These are phyloP conservation scores for Beris chalybata DNA, from an alignment of 2,888 invertebrate species.

Conservation along the genomic window DNA sequence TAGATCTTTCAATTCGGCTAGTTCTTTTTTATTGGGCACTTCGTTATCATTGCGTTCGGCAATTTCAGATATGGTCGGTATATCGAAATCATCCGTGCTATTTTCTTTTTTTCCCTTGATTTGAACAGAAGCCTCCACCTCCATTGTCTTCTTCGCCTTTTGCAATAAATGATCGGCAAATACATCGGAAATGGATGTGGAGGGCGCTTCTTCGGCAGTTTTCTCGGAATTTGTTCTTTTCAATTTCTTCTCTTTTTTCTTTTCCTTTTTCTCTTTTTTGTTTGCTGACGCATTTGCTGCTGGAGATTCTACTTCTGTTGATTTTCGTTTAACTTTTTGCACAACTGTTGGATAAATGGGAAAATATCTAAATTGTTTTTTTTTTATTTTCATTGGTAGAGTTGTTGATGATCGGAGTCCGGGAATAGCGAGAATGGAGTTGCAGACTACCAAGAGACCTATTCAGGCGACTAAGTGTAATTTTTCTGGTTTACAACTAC, in stretches of 20 bases:
- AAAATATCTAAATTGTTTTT: constrained; percentile 3
- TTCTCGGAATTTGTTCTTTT: constrained; percentile 46
- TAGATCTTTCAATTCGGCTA: constrained; percentile 60
- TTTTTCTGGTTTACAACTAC: too few relatives aligned
- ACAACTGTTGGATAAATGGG: constrained; percentile 33
- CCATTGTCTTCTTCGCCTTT: constrained; percentile 52
- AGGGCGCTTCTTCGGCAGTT: constrained; percentile 39
- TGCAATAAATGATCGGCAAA: constrained; percentile 65
- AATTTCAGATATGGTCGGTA: constrained; percentile 58
- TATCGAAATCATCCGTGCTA: constrained; percentile 54
- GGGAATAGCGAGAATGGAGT: too few relatives aligned
- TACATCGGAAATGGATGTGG: constrained; percentile 63
- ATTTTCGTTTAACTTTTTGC: constrained; percentile 56
- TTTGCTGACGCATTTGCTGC: constrained; percentile 41
- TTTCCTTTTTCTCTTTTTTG: constrained; percentile 58
- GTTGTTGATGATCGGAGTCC: too few relatives aligned
- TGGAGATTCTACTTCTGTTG: constrained; percentile 45
- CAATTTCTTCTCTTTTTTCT: constrained; percentile 54
- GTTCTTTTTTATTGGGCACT: constrained; percentile 51
- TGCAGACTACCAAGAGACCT: too few relatives aligned
- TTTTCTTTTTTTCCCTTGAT: constrained; percentile 45
- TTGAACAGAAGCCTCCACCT: constrained; percentile 44
- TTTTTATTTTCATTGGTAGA: not conserved
- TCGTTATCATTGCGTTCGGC: constrained; percentile 33
- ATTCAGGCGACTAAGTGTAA: too few relatives aligned